Evolutionary conservation across 2,113 vertebrate species (phyloP), one percentile per base, ranked within the genome.

Genomic region (Tiliqua scincoides): DNA sequence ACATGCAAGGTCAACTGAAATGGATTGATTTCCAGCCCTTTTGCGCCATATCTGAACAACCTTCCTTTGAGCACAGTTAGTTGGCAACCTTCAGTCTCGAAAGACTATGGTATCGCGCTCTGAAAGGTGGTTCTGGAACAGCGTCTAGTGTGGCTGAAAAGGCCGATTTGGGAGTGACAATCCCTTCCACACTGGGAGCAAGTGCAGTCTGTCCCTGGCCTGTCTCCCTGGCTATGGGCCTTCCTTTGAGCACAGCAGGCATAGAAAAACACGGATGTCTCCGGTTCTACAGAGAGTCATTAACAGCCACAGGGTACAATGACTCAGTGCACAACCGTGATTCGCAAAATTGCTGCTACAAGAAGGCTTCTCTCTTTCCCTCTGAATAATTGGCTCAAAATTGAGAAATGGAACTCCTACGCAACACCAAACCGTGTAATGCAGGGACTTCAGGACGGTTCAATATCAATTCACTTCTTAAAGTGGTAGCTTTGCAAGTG

Each of bases 301-400:
- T 73, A 21, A 2, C 21, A n/a, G 27, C 48, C 48, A 81, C 11
- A 59, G 81, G 9, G 2, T 86, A 87, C 61, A 90, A 65, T 88
- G 85, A 85, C 88, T 70, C 30, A 89, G 30, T 79, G 79, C 43
- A 85, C 52, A 89, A 82, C 82, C 88, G 40, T 62, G 90, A 63
- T 71, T 88, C 84, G 68, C 52, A 91, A 89, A 92, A 75, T 71
- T 91, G 75, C 30, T 23, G 68, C 11, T 79, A 84, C 54, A 87
- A 82, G 88, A 84, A 90, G 48, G 1, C 85, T 85, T 1, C n/a
- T 84, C 76, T 87, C 37, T 89, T 30, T 14, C 48, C 20, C 27
- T 79, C 25, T 23, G 18, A 83, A 48, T 89, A 83, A 84, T 93
- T 87, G 32, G 3, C 35, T 74, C 75, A 90, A 82, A 88, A 63